Percentiles rank a stretch among this genome's conserved stretches.
These are phyloP conservation scores for Laticauda colubrina DNA, from an alignment of 2,113 vertebrate species.

Conservation along the genomic window DNA sequence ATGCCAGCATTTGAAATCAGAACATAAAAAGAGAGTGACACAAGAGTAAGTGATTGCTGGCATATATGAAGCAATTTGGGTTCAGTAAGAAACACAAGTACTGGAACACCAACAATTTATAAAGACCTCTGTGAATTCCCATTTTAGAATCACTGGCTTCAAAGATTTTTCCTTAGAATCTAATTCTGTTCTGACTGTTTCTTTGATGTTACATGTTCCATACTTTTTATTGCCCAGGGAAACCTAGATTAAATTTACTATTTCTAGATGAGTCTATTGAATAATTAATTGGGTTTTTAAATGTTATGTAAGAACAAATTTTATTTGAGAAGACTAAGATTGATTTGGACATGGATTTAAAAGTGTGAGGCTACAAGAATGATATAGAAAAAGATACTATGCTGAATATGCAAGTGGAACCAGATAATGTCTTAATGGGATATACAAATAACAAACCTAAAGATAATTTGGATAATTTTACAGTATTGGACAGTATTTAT, in stretches of 20 bases:
- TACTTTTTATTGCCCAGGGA: background rate
- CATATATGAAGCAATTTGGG: background rate
- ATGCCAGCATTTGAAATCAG: background rate
- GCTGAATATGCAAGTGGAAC: too few relatives aligned
- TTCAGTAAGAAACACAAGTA: background rate
- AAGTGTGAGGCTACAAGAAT: too few relatives aligned
- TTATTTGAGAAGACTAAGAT: too few relatives aligned
- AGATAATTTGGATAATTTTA: too few relatives aligned
- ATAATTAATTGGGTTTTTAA: background rate
- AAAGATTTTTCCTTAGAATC: background rate
- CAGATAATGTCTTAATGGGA: too few relatives aligned
- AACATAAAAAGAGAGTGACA: background rate
- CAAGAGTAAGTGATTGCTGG: background rate
- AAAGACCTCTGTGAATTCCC: background rate
- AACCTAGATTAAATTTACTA: background rate
- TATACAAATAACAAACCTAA: too few relatives aligned
- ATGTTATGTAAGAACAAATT: background rate
- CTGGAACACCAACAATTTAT: background rate
- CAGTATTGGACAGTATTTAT: too few relatives aligned
- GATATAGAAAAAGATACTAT: too few relatives aligned
- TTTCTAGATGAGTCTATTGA: background rate
- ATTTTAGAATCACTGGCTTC: background rate
- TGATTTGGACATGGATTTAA: too few relatives aligned
- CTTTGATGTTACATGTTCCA: background rate
- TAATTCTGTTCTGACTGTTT: background rate